These are phyloP conservation scores for Apamea epomidion DNA, from an alignment of 2,888 invertebrate species.

Conservation along the genomic window DNA sequence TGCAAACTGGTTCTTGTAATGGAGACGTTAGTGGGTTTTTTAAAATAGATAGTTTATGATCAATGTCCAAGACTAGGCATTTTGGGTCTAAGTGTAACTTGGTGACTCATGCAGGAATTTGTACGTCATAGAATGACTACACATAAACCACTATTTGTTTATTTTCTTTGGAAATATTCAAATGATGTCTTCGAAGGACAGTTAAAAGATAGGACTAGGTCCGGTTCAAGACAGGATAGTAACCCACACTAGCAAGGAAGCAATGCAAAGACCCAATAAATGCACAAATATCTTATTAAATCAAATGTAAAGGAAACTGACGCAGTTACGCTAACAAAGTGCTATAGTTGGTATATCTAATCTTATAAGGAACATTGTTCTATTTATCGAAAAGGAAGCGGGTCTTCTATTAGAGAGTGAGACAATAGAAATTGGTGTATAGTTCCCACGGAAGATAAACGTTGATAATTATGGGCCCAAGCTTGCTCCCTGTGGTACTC, in stretches of 20 bases:
- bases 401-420: conserved; percentile 18
- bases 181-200: not conserved
- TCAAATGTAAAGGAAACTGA: conserved; percentile 19
- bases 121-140: conserved; percentile 23
- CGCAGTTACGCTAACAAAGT: not conserved
- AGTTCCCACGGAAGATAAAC: conserved; percentile 46
- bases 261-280: not conserved
- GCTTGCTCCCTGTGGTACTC: conserved; percentile 67
- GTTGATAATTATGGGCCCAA: conserved; percentile 52
- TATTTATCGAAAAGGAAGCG: conserved; percentile 31
- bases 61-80: conserved; percentile 3
- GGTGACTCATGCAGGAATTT: conserved; percentile 36
- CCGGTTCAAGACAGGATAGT: conserved; percentile 34
- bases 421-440: conserved; percentile 44
- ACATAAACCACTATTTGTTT: not conserved
- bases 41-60: conserved; percentile 31
- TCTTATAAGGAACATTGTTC: conserved; percentile 23
- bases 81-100: conserved; percentile 2
- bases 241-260: not conserved
- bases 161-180: conserved; percentile 39
- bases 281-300: conserved; percentile 2
- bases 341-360: conserved; percentile 16
- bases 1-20: conserved; percentile 58
- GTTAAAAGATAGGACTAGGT: conserved; percentile 19
- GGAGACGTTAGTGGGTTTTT: conserved; percentile 42